Conservation (phyloP, 2,113 vertebrate genomes). For the Clarias macrocephalus region DNA sequence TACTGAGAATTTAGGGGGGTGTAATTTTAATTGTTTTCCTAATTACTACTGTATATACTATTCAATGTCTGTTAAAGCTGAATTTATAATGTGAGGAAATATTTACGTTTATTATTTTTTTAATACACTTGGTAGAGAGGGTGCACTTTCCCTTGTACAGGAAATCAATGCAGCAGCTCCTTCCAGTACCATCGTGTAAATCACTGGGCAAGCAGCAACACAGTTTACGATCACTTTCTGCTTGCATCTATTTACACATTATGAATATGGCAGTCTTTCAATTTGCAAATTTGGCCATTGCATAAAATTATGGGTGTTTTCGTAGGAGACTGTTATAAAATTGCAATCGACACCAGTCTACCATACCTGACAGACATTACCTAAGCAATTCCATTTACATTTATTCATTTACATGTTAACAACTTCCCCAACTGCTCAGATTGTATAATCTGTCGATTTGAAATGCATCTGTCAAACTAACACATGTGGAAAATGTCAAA, state of each 20-base stretch:
- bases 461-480: background rate
- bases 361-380: slow-evolving; percentile 28
- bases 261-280: slow-evolving; percentile 59
- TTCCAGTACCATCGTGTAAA: slow-evolving; percentile 35
- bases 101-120: background rate
- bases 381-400: slow-evolving; percentile 26
- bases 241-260: slow-evolving; percentile 55
- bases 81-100: background rate
- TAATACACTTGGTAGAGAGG: background rate
- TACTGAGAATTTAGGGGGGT: no score
- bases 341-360: slow-evolving; percentile 13
- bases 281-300: slow-evolving; percentile 62
- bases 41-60: background rate
- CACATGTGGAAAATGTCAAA: background rate
- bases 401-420: slow-evolving; percentile 22
- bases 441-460: background rate
- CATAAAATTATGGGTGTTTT: slow-evolving; percentile 63
- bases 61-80: background rate
- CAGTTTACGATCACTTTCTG: slow-evolving; percentile 53
- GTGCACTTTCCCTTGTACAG: slow-evolving; percentile 45
- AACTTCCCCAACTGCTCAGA: background rate
- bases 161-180: background rate
- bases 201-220: slow-evolving; percentile 45
- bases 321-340: background rate
- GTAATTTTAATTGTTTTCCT: background rate